A percentile compares a stretch with the other conserved stretches of the same genome.
Conservation (phyloP, 2,888 invertebrate species). For the Microplitis deprimator region DNA sequence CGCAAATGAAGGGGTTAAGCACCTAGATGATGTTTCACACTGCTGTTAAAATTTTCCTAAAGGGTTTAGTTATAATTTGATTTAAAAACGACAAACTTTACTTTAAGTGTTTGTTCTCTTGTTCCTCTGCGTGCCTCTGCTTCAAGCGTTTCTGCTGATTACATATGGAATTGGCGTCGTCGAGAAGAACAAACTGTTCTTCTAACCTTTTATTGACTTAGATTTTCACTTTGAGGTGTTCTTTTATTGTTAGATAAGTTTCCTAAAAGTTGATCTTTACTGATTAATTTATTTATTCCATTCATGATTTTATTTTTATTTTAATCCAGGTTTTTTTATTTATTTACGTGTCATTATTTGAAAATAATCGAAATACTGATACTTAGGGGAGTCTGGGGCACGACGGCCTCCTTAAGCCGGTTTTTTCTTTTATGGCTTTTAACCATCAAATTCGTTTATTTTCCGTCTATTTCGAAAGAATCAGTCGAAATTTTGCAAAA, state of each 20-base stretch:
- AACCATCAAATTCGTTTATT: too few species aligned
- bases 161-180: constrained; percentile 31
- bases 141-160: constrained; percentile 45
- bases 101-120: constrained; percentile 63
- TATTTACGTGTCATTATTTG: too few species aligned
- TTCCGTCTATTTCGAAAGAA: too few species aligned
- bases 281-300: background rate
- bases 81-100: constrained; percentile 66
- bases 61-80: constrained; percentile 70
- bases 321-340: too few species aligned
- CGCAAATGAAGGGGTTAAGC: background rate
- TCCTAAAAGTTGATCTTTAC: background rate
- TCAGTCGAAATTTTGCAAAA: too few species aligned
- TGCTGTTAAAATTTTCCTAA: constrained; percentile 69
- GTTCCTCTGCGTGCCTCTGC: constrained; percentile 31
- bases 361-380: too few species aligned
- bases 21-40: constrained; percentile 55
- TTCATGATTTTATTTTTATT: background rate
- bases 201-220: background rate
- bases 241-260: background rate
- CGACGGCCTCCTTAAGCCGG: too few species aligned
- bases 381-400: too few species aligned
- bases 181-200: constrained; percentile 10
- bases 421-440: too few species aligned
- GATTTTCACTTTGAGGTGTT: background rate